Percentiles rank a stretch among this genome's conserved stretches.
phyloP scores from a whole-genome alignment of 2,797 vertebrate species.

The Pantherophis alleghaniensis region DNA sequence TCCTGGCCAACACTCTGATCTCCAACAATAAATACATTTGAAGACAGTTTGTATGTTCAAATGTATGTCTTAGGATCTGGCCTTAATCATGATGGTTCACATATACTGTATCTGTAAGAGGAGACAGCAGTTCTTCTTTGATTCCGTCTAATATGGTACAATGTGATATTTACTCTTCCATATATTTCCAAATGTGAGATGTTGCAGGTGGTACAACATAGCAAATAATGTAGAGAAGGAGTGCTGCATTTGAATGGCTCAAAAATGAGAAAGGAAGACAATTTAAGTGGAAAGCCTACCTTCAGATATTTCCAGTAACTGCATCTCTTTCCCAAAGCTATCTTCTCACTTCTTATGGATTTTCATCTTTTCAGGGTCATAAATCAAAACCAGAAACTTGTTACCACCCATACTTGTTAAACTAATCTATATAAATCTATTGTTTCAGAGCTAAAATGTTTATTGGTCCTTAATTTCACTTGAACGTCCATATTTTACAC shows the following conservation, averaged over 20 bases:
- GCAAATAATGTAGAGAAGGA: neutral
- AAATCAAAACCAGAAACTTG: neutral
- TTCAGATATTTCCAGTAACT: neutral
- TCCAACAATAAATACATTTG: neutral
- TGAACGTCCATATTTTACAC: neutral
- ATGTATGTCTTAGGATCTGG: neutral
- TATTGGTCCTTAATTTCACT: neutral
- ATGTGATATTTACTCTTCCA: neutral
- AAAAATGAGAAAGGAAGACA: neutral
- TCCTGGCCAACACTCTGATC: no score
- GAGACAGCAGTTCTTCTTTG: neutral
- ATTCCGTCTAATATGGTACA: neutral
- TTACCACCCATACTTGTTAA: neutral
- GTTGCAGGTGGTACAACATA: neutral
- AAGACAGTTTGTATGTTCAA: neutral
- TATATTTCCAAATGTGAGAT: neutral
- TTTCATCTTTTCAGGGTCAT: neutral
- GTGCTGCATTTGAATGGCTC: neutral
- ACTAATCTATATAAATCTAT: neutral
- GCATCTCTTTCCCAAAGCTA: neutral
- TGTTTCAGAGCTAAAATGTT: constrained; percentile 4
- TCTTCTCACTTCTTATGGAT: neutral
- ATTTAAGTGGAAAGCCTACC: neutral
- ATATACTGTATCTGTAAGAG: neutral
- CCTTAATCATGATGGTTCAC: neutral